These are phyloP conservation scores for Rugalucina vietnamica DNA, from an alignment of 2,888 invertebrate species.

Conservation along the genomic window DNA sequence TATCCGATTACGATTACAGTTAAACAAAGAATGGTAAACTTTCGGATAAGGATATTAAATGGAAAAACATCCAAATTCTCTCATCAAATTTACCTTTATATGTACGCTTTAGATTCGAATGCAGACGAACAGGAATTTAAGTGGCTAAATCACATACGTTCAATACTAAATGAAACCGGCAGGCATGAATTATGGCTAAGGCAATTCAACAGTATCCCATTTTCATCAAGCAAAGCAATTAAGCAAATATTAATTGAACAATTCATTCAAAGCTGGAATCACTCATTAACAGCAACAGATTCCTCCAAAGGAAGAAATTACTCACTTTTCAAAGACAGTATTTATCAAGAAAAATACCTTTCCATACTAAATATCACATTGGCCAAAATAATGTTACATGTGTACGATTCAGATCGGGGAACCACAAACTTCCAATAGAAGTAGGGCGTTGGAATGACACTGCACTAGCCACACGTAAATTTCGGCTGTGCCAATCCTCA, in stretches of 20 bases:
- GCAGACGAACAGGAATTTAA: no score
- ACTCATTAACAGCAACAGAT: no score
- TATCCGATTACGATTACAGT: neutral
- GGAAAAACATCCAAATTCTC: neutral
- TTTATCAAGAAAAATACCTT: neutral
- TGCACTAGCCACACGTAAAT: neutral
- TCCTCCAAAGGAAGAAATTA: neutral
- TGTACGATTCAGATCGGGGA: neutral
- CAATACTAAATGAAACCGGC: no score
- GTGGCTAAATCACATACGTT: no score
- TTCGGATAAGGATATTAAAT: neutral
- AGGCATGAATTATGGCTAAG: no score
- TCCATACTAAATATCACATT: neutral
- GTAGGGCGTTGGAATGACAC: neutral
- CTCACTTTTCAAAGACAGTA: neutral
- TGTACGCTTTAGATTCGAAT: no score
- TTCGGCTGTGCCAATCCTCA: neutral
- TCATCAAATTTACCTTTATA: neutral
- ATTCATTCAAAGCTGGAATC: no score
- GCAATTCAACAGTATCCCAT: no score
- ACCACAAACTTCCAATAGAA: neutral
- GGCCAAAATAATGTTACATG: neutral
- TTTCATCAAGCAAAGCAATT: no score
- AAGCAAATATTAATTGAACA: no score
- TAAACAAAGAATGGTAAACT: neutral